These are phyloP conservation scores for Drosophila kikkawai DNA, from an alignment of 1,140 invertebrate genomes.

Conservation along the genomic window DNA sequence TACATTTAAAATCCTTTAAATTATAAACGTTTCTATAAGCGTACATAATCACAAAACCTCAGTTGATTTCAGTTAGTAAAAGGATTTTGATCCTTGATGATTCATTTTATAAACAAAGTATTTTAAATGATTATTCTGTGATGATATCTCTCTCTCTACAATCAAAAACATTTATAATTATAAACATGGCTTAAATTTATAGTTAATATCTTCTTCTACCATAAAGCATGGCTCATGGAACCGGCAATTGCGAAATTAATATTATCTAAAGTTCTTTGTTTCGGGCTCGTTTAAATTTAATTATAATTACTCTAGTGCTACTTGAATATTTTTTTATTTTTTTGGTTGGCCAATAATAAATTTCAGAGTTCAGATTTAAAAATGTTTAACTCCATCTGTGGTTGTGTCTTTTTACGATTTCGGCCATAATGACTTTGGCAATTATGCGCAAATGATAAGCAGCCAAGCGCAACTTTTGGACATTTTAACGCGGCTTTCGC, in stretches of 20 bases:
- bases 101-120: background rate
- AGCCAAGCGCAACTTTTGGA: constrained; percentile 73
- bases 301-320: constrained; percentile 23
- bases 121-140: background rate
- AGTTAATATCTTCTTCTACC: background rate
- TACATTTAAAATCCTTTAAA: background rate
- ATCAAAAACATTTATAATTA: background rate
- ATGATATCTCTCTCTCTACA: background rate
- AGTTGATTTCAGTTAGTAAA: too few species aligned
- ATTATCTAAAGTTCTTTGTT: constrained; percentile 30
- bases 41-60: too few species aligned
- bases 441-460: constrained; percentile 78
- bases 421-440: constrained; percentile 66
- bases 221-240: background rate
- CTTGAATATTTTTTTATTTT: constrained; percentile 22
- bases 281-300: constrained; percentile 23
- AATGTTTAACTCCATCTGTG: constrained; percentile 38
- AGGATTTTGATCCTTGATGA: too few species aligned
- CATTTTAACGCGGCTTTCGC: constrained; percentile 46
- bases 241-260: constrained; percentile 17
- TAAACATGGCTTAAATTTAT: background rate
- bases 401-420: constrained; percentile 46
- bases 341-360: constrained; percentile 47
- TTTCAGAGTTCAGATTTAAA: constrained; percentile 48
- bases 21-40: too few species aligned